Base-by-base conservation (phyloP, 2,888 invertebrate genomes). In the Choreutis nemorana region DNA sequence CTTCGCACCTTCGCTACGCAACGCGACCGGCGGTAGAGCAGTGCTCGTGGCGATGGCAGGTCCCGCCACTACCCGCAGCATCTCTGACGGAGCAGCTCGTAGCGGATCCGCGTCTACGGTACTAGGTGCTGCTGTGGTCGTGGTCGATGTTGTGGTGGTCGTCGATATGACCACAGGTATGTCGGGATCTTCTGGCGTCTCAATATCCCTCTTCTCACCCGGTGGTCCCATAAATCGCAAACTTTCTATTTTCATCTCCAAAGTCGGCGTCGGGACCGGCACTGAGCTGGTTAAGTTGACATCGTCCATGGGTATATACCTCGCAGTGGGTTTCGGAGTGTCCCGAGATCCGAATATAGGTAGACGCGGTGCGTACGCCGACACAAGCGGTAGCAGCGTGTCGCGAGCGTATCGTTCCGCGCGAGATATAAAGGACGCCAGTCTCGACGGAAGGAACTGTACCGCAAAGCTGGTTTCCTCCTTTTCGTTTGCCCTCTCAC, bases 371-470 rank as follows among this genome's bases (percentile, higher is more conserved):
- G 90, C 89, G 57, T 90, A 89, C 24, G 87, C 87, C 8, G 90
- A 90, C 6, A 91, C 89, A 4, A 91, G 57, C 0, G 90, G 90
- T 29, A 90, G 58, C 2, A 91, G 71, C 0, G 89, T 90, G 55
- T 90, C 87, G 29, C 90, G 80, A 0, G 91, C 90, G 56, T 91
- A 91, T 27, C 86, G 81, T 50, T 92, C 92, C 0, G 91, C 92
- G 42, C 90, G 85, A 21, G 91, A 88, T 26, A 93, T 83, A 59
- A 93, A 85, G 3, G 87, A 87, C 1, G 90, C 90, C 2, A 92
- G 62, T 16, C 90, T 80, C 39, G 90, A 87, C 0, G 92, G 92
- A 23, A 93, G 67, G 48, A 90, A 84, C 55, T 93, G 92, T 0
- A 92, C 89, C 1, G 87, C 90, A 32, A 84, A 78, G 33, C 77